Conservation (phyloP, 1,140 invertebrate genomes). For the Liolophura sinensis region DNA sequence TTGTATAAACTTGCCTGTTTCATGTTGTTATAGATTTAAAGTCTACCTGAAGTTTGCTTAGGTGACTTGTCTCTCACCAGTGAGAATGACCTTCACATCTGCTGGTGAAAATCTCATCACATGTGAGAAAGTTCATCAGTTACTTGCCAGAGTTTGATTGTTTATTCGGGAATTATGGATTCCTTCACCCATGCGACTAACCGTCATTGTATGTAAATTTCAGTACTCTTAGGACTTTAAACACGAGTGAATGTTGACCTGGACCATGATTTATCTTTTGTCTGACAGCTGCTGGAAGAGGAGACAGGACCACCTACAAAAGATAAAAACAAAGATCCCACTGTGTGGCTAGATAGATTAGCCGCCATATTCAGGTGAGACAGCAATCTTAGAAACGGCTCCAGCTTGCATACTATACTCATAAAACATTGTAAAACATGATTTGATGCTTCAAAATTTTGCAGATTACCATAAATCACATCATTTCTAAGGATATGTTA, state of each 20-base stretch:
- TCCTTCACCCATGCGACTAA: neutral
- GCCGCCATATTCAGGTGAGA: slow-evolving; percentile 77
- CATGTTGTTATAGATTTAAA: neutral
- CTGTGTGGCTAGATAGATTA: slow-evolving; percentile 89
- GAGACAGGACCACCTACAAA: slow-evolving; percentile 36
- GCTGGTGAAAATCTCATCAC: neutral
- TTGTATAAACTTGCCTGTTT: no score
- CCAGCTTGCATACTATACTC: no score
- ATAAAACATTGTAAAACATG: no score
- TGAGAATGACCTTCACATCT: no score
- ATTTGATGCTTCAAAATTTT: neutral
- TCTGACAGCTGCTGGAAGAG: slow-evolving; percentile 43
- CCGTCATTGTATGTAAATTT: no score
- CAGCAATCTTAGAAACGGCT: slow-evolving; percentile 2
- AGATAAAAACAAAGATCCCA: slow-evolving; percentile 74
- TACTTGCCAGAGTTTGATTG: neutral
- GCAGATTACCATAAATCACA: no score
- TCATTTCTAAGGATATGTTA: no score
- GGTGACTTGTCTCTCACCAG: no score
- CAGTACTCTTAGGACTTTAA: no score
- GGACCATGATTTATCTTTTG: neutral
- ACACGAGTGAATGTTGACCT: no score
- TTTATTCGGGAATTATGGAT: no score
- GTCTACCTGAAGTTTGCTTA: neutral
- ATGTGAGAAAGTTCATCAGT: neutral